These are phyloP conservation scores for Disparrhopalites patrizii DNA, from an alignment of 2,888 invertebrate genomes.

Conservation along the genomic window DNA sequence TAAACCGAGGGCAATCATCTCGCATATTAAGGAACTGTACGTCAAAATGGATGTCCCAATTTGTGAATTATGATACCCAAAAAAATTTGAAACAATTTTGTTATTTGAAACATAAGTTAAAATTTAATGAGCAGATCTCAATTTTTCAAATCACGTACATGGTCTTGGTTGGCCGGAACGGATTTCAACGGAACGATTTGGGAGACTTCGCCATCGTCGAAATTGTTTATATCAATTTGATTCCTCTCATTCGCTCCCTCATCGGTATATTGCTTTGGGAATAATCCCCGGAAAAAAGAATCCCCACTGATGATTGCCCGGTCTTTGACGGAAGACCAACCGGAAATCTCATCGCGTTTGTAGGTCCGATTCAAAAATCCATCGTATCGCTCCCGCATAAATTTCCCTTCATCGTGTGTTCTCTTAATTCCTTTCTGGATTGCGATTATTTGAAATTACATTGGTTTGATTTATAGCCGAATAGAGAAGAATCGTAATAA, in stretches of 20 bases:
- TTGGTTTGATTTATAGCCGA: neutral
- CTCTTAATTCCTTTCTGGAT: neutral
- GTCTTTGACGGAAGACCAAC: neutral
- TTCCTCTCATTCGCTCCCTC: neutral
- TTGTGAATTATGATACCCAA: too few relatives aligned
- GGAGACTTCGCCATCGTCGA: neutral
- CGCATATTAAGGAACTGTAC: too few relatives aligned
- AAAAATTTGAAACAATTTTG: too few relatives aligned
- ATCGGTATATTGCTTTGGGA: too few relatives aligned
- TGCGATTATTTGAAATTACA: neutral
- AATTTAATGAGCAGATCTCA: neutral
- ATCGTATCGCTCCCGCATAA: neutral
- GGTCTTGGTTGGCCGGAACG: neutral
- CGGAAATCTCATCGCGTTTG: neutral
- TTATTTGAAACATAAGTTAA: too few relatives aligned
- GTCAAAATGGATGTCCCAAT: too few relatives aligned
- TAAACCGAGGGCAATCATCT: too few relatives aligned
- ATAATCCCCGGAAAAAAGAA: conserved; percentile 1
- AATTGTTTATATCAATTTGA: neutral
- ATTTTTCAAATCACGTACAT: neutral
- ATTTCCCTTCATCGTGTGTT: neutral
- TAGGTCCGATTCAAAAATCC: neutral
- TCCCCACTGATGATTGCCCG: neutral
- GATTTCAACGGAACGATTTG: conserved; percentile 2
- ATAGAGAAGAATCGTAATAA: neutral